phyloP scores from a whole-genome alignment of 2,113 vertebrate species.

The Brachionichthys hirsutus region DNA sequence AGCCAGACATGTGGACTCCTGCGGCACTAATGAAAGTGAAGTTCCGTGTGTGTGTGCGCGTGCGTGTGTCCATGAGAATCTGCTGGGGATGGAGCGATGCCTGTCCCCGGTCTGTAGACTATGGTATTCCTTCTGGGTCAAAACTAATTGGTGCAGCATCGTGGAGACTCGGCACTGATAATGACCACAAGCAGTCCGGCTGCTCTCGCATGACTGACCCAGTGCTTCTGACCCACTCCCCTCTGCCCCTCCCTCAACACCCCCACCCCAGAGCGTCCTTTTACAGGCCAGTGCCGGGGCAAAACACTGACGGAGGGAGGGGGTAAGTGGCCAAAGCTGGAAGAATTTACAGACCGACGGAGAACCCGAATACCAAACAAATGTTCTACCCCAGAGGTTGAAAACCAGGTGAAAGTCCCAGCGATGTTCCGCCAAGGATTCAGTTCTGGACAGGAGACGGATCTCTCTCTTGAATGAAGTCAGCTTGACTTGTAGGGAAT shows the following conservation, averaged over 20 bases:
- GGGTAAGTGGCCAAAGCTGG: constrained; percentile 2
- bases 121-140: constrained; percentile 72
- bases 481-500: too few relatives aligned
- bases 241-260: constrained; percentile 1
- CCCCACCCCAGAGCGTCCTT: constrained; percentile 38
- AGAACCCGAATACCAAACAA: neutral
- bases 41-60: constrained; percentile 14
- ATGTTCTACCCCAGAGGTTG: too few relatives aligned
- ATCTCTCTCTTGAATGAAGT: too few relatives aligned
- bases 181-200: constrained; percentile 76
- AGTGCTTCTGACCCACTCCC: constrained; percentile 38
- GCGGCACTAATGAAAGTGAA: constrained; percentile 26
- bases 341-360: neutral
- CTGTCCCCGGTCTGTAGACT: constrained; percentile 47
- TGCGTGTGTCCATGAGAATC: constrained; percentile 44
- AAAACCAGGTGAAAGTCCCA: too few relatives aligned
- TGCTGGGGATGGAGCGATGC: constrained; percentile 48
- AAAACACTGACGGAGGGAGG: constrained; percentile 4
- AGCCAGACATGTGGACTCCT: constrained; percentile 22
- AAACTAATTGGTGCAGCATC: constrained; percentile 76
- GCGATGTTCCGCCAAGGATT: too few relatives aligned
- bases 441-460: too few relatives aligned
- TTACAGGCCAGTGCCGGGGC: constrained; percentile 42
- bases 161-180: constrained; percentile 70
- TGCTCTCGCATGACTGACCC: constrained; percentile 67